Evolutionary conservation across 2,888 invertebrate species (phyloP).

Genomic region (Laothoe populi): DNA sequence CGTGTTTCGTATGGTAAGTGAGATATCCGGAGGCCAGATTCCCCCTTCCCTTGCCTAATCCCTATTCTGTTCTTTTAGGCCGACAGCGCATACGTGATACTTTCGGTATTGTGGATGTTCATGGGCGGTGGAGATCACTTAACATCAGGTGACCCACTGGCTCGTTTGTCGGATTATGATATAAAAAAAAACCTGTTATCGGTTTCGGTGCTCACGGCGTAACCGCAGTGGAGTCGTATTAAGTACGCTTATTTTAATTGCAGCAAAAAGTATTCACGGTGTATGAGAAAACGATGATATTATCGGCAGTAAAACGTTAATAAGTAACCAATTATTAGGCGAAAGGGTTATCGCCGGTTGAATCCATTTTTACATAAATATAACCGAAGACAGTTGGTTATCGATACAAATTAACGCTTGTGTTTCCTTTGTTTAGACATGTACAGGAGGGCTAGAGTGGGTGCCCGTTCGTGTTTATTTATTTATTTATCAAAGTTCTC

Average conservation of each 20-base stretch:
- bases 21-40: no score
- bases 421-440: not conserved
- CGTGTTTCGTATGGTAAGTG: no score
- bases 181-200: slow-evolving; percentile 28
- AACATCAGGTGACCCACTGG: no score
- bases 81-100: no score
- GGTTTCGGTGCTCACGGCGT: slow-evolving; percentile 41
- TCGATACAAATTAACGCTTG: not conserved
- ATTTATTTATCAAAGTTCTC: no score
- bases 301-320: slow-evolving; percentile 52
- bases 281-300: slow-evolving; percentile 49
- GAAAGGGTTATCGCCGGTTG: slow-evolving; percentile 31
- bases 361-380: slow-evolving; percentile 19
- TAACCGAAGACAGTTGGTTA: slow-evolving; percentile 17
- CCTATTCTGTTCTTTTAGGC: no score
- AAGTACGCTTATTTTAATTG: slow-evolving; percentile 43
- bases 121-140: no score
- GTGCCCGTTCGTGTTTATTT: no score
- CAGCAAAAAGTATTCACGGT: slow-evolving; percentile 39
- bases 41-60: no score
- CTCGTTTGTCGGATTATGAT: no score
- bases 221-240: slow-evolving; percentile 43
- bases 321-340: slow-evolving; percentile 32
- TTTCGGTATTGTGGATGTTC: no score
- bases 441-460: not conserved